Evolutionary conservation across 2,113 vertebrate genomes (phyloP).

Genomic region (Ascaphus truei): DNA sequence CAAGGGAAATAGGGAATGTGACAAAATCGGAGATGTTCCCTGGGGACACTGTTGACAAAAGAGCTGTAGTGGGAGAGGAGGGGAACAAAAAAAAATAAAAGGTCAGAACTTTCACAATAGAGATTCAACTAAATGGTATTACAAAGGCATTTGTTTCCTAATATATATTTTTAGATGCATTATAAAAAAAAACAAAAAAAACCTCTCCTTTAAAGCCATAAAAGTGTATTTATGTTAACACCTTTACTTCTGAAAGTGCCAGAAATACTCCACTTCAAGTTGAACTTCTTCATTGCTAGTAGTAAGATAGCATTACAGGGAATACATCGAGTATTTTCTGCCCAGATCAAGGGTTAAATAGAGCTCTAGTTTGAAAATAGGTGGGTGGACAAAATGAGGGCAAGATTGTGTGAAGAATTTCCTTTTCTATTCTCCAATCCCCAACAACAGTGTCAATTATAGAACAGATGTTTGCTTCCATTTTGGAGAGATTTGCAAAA

Average conservation of each 20-base stretch:
- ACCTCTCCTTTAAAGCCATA: background rate
- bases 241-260: background rate
- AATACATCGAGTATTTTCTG: too few relatives aligned
- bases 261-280: too few relatives aligned
- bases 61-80: conserved; percentile 15
- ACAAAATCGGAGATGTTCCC: conserved; percentile 2
- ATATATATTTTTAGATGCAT: conserved; percentile 1
- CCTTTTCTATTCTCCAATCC: too few relatives aligned
- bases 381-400: too few relatives aligned
- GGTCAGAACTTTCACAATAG: conserved; percentile 22
- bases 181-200: conserved; percentile 8
- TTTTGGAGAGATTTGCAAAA: background rate
- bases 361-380: too few relatives aligned
- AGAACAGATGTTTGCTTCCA: too few relatives aligned
- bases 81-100: background rate
- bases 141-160: conserved; percentile 12
- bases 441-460: too few relatives aligned
- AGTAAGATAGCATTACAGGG: too few relatives aligned
- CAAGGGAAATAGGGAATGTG: conserved; percentile 6
- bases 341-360: too few relatives aligned
- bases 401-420: too few relatives aligned
- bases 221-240: background rate
- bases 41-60: conserved; percentile 20
- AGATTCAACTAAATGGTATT: background rate
- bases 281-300: too few relatives aligned